Percentiles rank a stretch among this genome's conserved stretches.
phyloP scores from a whole-genome alignment of 2,797 vertebrate species.

The Alca torda region DNA sequence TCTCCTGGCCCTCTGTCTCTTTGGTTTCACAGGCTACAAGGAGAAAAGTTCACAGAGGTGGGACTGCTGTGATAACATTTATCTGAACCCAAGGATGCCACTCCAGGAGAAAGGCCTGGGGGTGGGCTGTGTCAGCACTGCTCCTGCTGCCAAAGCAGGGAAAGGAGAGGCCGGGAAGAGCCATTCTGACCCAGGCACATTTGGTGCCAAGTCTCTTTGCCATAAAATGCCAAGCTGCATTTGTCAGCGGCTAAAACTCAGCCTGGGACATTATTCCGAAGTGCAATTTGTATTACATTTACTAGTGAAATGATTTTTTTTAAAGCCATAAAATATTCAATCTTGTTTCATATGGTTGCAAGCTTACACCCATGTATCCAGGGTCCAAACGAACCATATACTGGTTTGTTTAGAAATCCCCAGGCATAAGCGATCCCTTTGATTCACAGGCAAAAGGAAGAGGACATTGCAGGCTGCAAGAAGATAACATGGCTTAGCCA shows the following conservation, averaged over 20 bases:
- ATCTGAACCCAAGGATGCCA: background rate
- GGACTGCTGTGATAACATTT: background rate
- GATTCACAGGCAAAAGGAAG: background rate
- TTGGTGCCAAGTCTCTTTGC: background rate
- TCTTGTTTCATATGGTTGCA: background rate
- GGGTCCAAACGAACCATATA: accelerated
- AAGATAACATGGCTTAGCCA: background rate
- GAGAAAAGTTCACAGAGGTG: background rate
- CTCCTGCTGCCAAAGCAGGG: background rate
- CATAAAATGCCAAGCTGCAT: background rate
- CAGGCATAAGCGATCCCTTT: background rate
- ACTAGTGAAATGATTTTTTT: background rate
- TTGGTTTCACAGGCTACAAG: background rate
- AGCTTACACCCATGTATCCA: background rate
- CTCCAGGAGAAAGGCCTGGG: background rate
- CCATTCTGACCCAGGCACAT: background rate
- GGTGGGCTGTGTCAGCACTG: background rate
- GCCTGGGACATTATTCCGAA: background rate
- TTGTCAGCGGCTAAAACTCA: background rate
- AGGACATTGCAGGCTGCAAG: background rate
- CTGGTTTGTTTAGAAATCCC: background rate
- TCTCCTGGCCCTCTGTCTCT: background rate
- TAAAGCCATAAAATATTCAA: background rate
- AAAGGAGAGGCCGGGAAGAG: background rate
- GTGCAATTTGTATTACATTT: background rate